These are phyloP conservation scores for Eubasilissa splendida DNA, from an alignment of 2,888 invertebrate species.

Conservation along the genomic window DNA sequence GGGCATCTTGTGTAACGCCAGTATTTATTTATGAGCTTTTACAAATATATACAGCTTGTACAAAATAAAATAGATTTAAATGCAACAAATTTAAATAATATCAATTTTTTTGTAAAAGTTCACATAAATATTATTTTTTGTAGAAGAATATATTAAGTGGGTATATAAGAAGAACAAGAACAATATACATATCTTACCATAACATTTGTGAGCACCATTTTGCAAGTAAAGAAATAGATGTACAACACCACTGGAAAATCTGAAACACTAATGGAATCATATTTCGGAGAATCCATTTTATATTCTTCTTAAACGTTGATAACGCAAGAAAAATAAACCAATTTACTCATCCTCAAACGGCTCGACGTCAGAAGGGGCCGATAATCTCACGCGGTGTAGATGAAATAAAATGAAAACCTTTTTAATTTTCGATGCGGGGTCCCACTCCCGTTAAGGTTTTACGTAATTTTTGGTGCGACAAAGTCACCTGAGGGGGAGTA, in stretches of 20 bases:
- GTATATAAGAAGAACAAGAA: too few species aligned
- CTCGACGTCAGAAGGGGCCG: background rate
- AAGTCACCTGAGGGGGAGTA: constrained; percentile 56
- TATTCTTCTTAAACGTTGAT: constrained; percentile 36
- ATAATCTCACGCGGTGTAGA: too few species aligned
- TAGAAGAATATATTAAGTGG: too few species aligned
- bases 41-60: too few species aligned
- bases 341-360: background rate
- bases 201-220: constrained; percentile 5
- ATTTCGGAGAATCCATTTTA: constrained; percentile 28
- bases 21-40: too few species aligned
- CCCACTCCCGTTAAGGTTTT: constrained; percentile 26
- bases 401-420: background rate
- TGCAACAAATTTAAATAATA: too few species aligned
- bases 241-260: constrained; percentile 25
- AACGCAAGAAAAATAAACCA: background rate
- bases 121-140: too few species aligned
- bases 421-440: constrained; percentile 7
- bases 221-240: background rate
- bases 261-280: constrained; percentile 31
- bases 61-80: too few species aligned
- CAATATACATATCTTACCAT: background rate
- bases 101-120: too few species aligned
- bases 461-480: constrained; percentile 57
- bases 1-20: too few species aligned